Evolutionary conservation across 1,140 invertebrate genomes (phyloP), one percentile per base, ranked within the genome.

Genomic region (Drosophila ananassae): DNA sequence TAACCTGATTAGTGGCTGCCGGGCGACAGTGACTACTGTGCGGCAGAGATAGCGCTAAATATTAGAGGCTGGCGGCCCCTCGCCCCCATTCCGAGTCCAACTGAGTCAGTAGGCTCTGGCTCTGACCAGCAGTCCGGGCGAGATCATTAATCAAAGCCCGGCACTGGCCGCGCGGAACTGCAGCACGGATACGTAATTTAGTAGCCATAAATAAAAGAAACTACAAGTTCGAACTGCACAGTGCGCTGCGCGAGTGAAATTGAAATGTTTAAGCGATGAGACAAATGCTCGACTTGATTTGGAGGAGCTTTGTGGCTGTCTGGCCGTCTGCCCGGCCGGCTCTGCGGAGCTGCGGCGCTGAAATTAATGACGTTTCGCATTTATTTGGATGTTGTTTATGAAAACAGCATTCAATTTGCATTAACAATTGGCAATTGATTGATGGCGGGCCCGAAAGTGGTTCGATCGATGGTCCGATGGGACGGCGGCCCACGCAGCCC

Each of bases 241-340:
- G 54, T 39, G 41, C 44, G 34, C 28, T 57, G 8, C 13, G 51
- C 79, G 62, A 89, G 83, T 77, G 83, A 89, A 89, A 89, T 89
- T 89, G 83, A 87, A 87, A 87, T 87, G 82, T 87, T 87, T 83
- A 82, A 80, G 82, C 82, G 78, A 87, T 89, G 82, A 87, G 82
- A 87, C 82, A 87, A 87, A 87, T 87, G 75, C 75, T 75, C 82
- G 72, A 84, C 81, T 84, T 84, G 80, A 89, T 87, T 89, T 73
- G 75, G 73, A 61, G 39, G 34, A n/a, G 60, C 47, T 58, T 50
- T 67, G 61, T 50, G 72, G 41, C 41, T 21, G 46, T 67, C 66
- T 50, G 72, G 41, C 13, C 8, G 2, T 8, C 48, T 46, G 28
- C 57, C 67, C 58, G 10, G 10, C 10, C 10, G 34, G 10, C 3